Evolutionary conservation across 2,797 vertebrate species (phyloP).

Genomic region (Phalanger gymnotis): DNA sequence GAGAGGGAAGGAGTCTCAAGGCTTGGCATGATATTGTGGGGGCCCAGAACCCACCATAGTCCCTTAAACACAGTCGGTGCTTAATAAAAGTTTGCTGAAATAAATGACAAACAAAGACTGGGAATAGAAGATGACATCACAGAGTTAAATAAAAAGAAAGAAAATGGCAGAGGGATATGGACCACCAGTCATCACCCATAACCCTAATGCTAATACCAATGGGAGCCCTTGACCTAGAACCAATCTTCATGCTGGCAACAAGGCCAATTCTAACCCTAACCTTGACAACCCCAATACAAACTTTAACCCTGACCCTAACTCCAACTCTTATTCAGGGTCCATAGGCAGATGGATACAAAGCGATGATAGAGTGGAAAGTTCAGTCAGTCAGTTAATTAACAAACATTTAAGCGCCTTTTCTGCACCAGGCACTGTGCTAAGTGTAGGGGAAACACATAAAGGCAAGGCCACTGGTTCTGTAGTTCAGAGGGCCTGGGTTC

Average conservation of each 20-base stretch:
- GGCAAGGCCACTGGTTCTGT: not conserved
- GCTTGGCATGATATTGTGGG: not conserved
- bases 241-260: not conserved
- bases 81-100: not conserved
- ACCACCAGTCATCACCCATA: not conserved
- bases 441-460: not conserved
- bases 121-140: not conserved
- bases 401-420: not conserved
- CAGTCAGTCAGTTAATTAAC: not conserved
- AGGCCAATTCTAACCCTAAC: not conserved
- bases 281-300: not conserved
- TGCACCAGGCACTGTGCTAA: not conserved
- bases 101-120: not conserved
- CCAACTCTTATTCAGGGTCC: not conserved
- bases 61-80: not conserved
- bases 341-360: not conserved
- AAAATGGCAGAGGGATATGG: not conserved
- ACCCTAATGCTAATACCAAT: not conserved
- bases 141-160: not conserved
- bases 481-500: not conserved
- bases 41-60: not conserved
- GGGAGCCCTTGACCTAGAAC: not conserved
- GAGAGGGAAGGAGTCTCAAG: not conserved
- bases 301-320: not conserved
- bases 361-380: not conserved